Conservation (phyloP, 2,797 vertebrate genomes). For the Aratinga solstitialis region DNA sequence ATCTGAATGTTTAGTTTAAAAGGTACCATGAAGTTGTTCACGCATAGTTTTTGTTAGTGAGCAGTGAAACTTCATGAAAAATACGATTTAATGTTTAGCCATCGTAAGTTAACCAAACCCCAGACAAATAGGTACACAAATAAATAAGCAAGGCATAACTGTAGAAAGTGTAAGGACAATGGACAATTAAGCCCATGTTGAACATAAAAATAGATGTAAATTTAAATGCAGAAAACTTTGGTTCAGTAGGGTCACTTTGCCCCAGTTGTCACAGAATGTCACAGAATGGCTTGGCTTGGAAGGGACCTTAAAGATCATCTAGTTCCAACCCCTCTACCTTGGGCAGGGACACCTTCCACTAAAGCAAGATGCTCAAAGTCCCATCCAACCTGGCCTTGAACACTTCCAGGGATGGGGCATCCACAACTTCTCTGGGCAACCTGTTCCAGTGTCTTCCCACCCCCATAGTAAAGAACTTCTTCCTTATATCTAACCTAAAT, state of each 20-base stretch:
- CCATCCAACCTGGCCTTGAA: not conserved
- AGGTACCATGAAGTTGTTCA: not conserved
- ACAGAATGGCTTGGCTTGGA: not conserved
- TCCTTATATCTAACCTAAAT: not conserved
- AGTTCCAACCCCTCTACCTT: not conserved
- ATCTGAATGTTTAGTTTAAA: not conserved
- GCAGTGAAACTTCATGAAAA: not conserved
- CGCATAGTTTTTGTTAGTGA: not conserved
- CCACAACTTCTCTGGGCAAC: not conserved
- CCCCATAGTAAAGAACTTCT: not conserved
- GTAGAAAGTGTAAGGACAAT: not conserved
- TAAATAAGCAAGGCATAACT: not conserved
- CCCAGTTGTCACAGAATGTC: not conserved
- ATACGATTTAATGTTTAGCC: not conserved
- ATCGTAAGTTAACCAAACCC: not conserved
- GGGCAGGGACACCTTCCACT: not conserved
- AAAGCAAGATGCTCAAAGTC: not conserved
- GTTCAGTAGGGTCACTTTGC: not conserved
- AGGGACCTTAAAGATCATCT: not conserved
- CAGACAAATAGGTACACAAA: not conserved
- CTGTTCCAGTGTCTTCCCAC: not conserved
- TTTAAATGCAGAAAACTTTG: not conserved
- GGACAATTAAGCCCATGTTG: not conserved
- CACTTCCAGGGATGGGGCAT: not conserved
- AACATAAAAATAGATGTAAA: not conserved